Evolutionary conservation across 92 coral and sea anemone species (phyloP).

Genomic region (Plumapathes pennacea): DNA sequence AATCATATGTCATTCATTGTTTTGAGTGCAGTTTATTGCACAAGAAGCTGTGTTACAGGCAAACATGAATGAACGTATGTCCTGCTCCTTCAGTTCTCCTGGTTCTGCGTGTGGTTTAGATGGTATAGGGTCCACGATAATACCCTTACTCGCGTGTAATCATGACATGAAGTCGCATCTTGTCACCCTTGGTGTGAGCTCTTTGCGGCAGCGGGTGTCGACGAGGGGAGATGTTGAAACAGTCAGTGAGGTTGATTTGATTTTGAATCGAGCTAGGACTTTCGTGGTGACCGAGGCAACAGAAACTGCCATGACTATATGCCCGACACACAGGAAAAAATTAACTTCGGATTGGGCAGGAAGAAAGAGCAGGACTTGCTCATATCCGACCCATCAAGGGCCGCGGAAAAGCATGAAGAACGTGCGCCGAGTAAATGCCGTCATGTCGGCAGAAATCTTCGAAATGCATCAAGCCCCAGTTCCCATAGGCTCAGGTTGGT

Average conservation of each 20-base stretch:
- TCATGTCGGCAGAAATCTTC: slow-evolving; percentile 12
- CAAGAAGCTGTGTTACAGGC: no score
- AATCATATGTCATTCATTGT: no score
- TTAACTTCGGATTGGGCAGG: slow-evolving; percentile 21
- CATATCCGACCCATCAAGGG: slow-evolving; percentile 9
- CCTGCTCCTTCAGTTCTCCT: slow-evolving; percentile 1
- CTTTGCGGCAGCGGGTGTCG: no score
- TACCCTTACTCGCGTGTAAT: slow-evolving; percentile 1
- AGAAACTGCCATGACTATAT: neutral
- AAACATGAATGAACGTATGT: neutral
- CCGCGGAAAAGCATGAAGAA: slow-evolving; percentile 2
- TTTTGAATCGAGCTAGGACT: no score
- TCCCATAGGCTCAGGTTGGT: slow-evolving; percentile 24
- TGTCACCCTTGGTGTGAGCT: slow-evolving; percentile 8
- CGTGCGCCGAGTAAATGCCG: slow-evolving; percentile 9
- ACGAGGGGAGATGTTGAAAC: no score
- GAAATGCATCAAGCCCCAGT: neutral
- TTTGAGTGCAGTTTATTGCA: no score
- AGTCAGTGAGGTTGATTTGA: no score
- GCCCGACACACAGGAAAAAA: slow-evolving; percentile 7
- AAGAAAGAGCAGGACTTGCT: slow-evolving; percentile 7
- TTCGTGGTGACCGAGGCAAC: neutral
- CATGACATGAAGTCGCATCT: slow-evolving; percentile 1
- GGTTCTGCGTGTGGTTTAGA: neutral
- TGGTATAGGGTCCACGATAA: neutral